Evolutionary conservation across 2,797 vertebrate species (phyloP).

Genomic region (Enteromius fasciolatus): DNA sequence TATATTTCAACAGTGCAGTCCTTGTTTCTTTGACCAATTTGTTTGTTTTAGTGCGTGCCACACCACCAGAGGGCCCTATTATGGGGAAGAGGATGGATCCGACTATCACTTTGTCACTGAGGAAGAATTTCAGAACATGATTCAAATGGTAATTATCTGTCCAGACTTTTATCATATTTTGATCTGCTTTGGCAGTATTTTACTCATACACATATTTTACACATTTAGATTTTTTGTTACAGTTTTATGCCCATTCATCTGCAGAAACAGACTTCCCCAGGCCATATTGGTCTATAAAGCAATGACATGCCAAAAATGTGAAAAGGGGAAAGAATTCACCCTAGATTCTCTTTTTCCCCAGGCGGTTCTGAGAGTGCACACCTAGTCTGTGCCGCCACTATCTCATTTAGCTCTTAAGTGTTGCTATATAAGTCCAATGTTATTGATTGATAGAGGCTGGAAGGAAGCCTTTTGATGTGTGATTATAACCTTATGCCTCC

Average conservation of each 20-base stretch:
- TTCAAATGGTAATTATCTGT: conserved; percentile 73
- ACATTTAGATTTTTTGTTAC: not conserved
- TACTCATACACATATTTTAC: too few species aligned
- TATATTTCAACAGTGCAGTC: not conserved
- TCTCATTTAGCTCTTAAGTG: conserved; percentile 11
- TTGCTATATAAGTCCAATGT: conserved; percentile 58
- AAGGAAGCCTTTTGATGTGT: conserved; percentile 69
- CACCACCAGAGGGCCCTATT: conserved; percentile 87
- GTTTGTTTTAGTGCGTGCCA: conserved; percentile 82
- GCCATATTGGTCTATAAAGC: conserved; percentile 42
- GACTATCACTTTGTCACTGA: conserved; percentile 91
- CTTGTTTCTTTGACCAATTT: not conserved
- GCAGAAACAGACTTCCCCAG: conserved; percentile 6
- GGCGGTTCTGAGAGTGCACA: conserved; percentile 42
- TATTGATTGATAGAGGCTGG: conserved; percentile 64
- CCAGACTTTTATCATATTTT: not conserved
- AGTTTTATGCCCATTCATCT: conserved; percentile 17
- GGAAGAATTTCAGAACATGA: conserved; percentile 85
- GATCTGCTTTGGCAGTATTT: not conserved
- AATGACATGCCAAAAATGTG: conserved; percentile 40
- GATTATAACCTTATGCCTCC: conserved; percentile 64
- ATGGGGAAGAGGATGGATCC: conserved; percentile 85
- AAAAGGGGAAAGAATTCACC: conserved; percentile 32
- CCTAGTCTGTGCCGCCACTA: conserved; percentile 45
- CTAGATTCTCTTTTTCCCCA: conserved; percentile 25